Evolutionary conservation across 2,113 vertebrate species (phyloP), one percentile per base, ranked within the genome.

Genomic region (Polypterus bichir): DNA sequence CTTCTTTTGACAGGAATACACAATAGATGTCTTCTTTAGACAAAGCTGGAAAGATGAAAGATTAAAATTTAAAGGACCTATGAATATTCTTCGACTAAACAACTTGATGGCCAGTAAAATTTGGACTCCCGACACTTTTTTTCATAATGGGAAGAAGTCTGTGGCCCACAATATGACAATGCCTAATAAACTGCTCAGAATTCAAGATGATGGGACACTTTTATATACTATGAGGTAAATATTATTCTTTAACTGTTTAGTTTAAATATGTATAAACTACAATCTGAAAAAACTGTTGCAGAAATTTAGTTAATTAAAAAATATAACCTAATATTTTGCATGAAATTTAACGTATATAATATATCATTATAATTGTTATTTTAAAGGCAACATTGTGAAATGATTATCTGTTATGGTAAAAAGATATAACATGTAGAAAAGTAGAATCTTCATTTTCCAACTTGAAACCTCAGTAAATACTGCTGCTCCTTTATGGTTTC

Each of bases 101-200:
- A 93, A 93, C 67, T 79, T 93, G 72, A 93, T 93, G 91, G 91
- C 91, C 64, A 92, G 89, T 77, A 93, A 93, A 78, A 93, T 93
- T 68, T 93, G 91, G 90, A 93, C 90, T 44, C 91, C 91, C 51
- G 91, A 93, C 65, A 93, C 90, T 4, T 93, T 93, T 73, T 93
- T 93, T 73, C 90, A 93, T 70, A 93, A 93, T 60, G 91, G 91
- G 48, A 93, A 93, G 67, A 93, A 93, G 67, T 93, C 91, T 0
- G 89, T 93, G 63, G 91, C 91, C 65, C 91, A 93, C 73, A 93
- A 93, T 62, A 93, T 93, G 91, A 93, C 91, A 1, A 93, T 92
- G 90, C 91, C 91, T 60, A 93, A 93, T 69, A 93, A 93, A 57
- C 82, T 93, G 4, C 79, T 93, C 44, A 75, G 91, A 67, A 93